Percentiles rank a stretch among this genome's conserved stretches.
These are phyloP conservation scores for Oreortyx pictus DNA, from an alignment of 2,797 vertebrate species.

Conservation along the genomic window DNA sequence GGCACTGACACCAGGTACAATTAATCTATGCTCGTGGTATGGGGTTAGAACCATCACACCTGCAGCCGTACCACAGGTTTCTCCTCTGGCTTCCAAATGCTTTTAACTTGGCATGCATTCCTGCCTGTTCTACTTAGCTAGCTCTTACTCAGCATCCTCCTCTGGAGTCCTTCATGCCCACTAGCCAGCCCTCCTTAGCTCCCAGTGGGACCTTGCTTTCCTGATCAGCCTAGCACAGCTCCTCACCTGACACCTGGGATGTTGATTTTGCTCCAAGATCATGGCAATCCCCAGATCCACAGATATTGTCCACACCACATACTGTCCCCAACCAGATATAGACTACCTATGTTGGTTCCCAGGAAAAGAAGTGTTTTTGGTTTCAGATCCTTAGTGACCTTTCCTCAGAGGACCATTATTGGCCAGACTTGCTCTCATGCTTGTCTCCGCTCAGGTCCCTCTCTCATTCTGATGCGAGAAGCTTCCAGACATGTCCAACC, in stretches of 20 bases:
- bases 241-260: neutral
- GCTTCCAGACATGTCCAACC: neutral
- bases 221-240: neutral
- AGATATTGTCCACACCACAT: neutral
- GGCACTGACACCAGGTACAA: neutral
- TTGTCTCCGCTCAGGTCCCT: neutral
- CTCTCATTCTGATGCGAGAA: neutral
- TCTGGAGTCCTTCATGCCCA: neutral
- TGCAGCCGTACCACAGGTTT: neutral
- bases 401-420: neutral
- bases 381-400: neutral
- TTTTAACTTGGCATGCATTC: neutral
- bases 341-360: neutral
- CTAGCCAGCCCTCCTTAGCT: neutral
- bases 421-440: neutral
- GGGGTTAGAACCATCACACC: neutral
- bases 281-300: neutral
- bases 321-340: too few species aligned
- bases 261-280: neutral
- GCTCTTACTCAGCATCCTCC: neutral
- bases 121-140: neutral
- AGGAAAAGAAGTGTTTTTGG: neutral
- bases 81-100: neutral
- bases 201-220: neutral
- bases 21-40: neutral